These are phyloP conservation scores for Strongylocentrotus purpuratus DNA, from an alignment of 35 echinoderm and acorn worm genomes.

Conservation along the genomic window DNA sequence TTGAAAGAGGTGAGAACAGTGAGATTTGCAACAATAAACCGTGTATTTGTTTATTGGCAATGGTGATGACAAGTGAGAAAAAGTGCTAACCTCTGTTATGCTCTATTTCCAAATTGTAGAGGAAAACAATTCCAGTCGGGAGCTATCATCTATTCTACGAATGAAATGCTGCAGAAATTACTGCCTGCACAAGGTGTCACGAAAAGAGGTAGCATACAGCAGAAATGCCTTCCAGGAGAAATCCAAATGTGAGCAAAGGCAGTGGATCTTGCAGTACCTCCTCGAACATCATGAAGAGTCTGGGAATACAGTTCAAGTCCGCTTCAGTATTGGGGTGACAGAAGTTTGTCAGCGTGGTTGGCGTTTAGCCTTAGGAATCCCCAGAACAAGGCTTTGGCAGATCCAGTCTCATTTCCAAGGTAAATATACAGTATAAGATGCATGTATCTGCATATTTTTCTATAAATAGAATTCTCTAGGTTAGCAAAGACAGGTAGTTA, in stretches of 20 bases:
- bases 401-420: neutral
- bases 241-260: neutral
- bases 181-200: conserved; percentile 18
- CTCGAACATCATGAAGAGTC: neutral
- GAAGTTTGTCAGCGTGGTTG: neutral
- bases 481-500: too few relatives aligned
- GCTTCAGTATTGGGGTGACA: neutral
- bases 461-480: too few relatives aligned
- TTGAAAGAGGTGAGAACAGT: too few relatives aligned
- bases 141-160: neutral
- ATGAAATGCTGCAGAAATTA: too few relatives aligned
- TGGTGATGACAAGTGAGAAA: too few relatives aligned
- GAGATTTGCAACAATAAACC: too few relatives aligned
- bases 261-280: conserved; percentile 30
- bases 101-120: neutral
- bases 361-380: neutral
- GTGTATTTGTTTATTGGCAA: too few relatives aligned
- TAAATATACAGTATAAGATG: neutral
- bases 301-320: neutral
- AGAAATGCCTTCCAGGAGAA: neutral
- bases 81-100: too few relatives aligned
- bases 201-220: neutral
- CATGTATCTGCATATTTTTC: too few relatives aligned
- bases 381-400: conserved; percentile 3
- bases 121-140: neutral